A percentile compares a stretch with the other conserved stretches of the same genome.
These are phyloP conservation scores for Cosmopolites sordidus DNA, from an alignment of 2,888 invertebrate genomes.

Conservation along the genomic window DNA sequence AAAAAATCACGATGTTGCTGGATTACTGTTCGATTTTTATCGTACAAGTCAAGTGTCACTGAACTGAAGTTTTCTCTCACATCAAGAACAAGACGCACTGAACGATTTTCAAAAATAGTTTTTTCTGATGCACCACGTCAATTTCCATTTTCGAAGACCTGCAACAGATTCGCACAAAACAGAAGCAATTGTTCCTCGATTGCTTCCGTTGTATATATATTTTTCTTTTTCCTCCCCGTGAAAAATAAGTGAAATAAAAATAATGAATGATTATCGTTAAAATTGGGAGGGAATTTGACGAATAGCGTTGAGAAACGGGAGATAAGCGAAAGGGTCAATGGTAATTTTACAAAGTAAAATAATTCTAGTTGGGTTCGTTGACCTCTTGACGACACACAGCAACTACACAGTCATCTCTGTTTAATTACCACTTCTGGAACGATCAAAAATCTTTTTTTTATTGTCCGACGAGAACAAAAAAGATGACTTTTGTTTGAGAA, in stretches of 20 bases:
- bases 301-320: conserved; percentile 1
- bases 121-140: conserved; percentile 16
- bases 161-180: conserved; percentile 9
- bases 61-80: not conserved
- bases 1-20: not conserved
- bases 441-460: no score
- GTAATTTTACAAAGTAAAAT: conserved; percentile 39
- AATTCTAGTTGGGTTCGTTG: conserved; percentile 35
- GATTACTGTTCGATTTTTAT: not conserved
- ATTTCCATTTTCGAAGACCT: conserved; percentile 18
- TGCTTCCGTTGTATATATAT: no score
- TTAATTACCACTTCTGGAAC: conserved; percentile 17
- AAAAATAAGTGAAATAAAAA: no score
- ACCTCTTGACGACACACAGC: conserved; percentile 28
- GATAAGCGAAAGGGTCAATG: conserved; percentile 39
- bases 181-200: conserved; percentile 3
- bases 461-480: not conserved
- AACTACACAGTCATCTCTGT: conserved; percentile 20
- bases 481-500: no score
- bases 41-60: not conserved
- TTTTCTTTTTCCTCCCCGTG: no score
- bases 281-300: no score
- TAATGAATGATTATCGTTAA: no score
- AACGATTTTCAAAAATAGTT: conserved; percentile 8
- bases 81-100: not conserved